phyloP scores from a whole-genome alignment of 2,113 vertebrate species.

The Cyanistes caeruleus region DNA sequence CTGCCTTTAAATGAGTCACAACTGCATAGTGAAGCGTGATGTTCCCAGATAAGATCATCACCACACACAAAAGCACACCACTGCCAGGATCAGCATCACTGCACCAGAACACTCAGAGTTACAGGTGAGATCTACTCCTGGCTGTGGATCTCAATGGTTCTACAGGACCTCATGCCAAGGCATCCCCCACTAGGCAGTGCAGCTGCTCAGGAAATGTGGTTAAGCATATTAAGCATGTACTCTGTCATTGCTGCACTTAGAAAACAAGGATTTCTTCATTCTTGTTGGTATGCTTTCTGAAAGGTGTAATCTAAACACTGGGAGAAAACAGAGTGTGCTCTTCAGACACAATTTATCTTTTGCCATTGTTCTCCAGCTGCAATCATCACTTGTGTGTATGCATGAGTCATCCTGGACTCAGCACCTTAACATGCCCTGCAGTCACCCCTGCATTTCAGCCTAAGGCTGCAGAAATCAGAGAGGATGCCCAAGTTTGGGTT shows the following conservation, averaged over 20 bases:
- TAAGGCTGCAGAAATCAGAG: background rate
- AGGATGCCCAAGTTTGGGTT: background rate
- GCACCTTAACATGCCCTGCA: background rate
- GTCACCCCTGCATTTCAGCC: background rate
- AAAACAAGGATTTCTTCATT: background rate
- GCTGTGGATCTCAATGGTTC: background rate
- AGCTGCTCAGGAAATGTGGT: background rate
- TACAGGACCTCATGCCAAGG: background rate
- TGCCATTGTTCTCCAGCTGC: background rate
- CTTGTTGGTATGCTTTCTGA: background rate
- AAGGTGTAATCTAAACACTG: background rate
- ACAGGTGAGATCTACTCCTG: background rate
- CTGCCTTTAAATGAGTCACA: background rate
- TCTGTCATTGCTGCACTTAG: background rate
- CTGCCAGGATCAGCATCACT: background rate
- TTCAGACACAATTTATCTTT: background rate
- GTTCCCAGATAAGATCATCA: background rate
- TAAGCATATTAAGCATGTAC: background rate
- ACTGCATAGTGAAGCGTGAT: background rate
- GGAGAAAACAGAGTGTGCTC: background rate
- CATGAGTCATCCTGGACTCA: background rate
- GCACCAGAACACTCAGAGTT: background rate
- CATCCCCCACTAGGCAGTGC: background rate
- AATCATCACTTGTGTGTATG: background rate
- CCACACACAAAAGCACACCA: background rate